These are phyloP conservation scores for Hoplostethus atlanticus DNA, from an alignment of 2,797 vertebrate species.

Conservation along the genomic window DNA sequence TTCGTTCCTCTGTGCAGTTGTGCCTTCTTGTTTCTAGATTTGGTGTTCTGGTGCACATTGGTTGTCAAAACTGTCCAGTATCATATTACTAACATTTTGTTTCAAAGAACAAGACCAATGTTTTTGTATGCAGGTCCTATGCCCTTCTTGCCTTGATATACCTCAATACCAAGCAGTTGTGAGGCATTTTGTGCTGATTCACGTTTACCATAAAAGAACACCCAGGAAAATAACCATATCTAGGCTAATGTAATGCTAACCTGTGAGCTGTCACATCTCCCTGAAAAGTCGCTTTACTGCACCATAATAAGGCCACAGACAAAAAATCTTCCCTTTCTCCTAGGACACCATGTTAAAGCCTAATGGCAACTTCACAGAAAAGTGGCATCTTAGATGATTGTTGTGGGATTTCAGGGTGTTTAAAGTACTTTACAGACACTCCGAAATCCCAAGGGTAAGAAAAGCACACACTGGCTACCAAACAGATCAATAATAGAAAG, in stretches of 20 bases:
- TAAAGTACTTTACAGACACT: background rate
- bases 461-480: background rate
- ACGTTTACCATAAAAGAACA: background rate
- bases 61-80: background rate
- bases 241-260: background rate
- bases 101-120: background rate
- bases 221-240: background rate
- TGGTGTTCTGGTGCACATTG: background rate
- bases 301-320: background rate
- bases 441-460: background rate
- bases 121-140: background rate
- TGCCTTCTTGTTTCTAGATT: background rate
- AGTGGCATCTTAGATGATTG: no score
- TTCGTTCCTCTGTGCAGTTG: no score
- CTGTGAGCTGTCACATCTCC: background rate
- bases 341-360: background rate
- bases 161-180: background rate
- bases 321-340: background rate
- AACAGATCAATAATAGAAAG: background rate
- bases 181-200: slow-evolving; percentile 30
- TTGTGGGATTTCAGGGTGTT: background rate
- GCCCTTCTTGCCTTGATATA: background rate
- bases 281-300: no score
- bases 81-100: background rate
- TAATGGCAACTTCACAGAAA: no score